phyloP scores from a whole-genome alignment of 2,113 vertebrate species.

The Thinocorus orbignyianus region DNA sequence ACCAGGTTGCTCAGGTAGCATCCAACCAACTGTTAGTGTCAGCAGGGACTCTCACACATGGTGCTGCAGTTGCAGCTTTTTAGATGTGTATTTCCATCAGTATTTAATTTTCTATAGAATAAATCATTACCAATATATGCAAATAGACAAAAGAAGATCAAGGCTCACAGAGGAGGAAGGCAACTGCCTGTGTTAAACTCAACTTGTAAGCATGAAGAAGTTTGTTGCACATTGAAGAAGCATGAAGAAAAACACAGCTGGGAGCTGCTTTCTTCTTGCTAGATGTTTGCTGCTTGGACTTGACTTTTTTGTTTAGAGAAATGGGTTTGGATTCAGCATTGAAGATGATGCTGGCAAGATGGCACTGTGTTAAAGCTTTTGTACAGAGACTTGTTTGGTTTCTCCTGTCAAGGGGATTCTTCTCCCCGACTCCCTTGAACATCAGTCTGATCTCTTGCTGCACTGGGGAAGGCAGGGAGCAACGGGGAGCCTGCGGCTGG shows the following conservation, averaged over 20 bases:
- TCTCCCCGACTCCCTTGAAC: fast-evolving
- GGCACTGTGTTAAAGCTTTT: neutral
- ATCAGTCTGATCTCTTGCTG: fast-evolving
- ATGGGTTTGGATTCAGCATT: neutral
- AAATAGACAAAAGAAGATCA: neutral
- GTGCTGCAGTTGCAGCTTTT: neutral
- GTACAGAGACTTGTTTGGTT: neutral
- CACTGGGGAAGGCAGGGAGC: neutral
- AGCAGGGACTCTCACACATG: fast-evolving
- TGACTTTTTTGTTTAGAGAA: neutral
- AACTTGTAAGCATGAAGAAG: neutral
- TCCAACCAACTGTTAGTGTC: neutral
- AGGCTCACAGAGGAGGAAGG: neutral
- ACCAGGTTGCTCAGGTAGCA: neutral
- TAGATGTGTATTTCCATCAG: neutral
- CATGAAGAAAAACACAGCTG: neutral
- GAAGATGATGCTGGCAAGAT: neutral
- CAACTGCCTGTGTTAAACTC: neutral
- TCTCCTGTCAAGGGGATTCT: neutral
- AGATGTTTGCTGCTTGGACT: neutral
- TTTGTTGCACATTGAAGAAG: neutral
- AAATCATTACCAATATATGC: neutral
- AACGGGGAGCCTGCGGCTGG: fast-evolving
- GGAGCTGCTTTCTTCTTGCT: neutral
- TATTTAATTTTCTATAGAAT: neutral